Evolutionary conservation across 2,113 vertebrate species (phyloP), one percentile per base, ranked within the genome.

Genomic region (Gorsachius goisagi): DNA sequence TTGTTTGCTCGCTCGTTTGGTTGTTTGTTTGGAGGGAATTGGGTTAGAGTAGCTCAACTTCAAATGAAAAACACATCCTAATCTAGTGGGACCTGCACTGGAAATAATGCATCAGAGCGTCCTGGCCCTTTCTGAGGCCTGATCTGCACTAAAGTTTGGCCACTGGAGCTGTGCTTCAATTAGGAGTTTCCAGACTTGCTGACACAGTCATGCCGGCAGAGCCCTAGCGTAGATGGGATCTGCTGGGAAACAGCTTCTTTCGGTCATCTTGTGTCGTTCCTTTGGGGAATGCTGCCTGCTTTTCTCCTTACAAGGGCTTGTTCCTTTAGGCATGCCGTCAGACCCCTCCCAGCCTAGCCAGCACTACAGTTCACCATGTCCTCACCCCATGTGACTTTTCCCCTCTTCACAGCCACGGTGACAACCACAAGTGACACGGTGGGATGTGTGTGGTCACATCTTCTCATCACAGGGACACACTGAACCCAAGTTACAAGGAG

Each of bases 61-160:
- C 73, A 92, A 82, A 92, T 78, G 88, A 85, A 95, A 96, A 96
- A 84, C 92, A 96, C 55, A 66, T 72, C 77, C 68, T 86, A 76
- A 79, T 93, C 88, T 90, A 84, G 75, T 0, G 5, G 88, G 94
- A 96, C 78, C 78, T 93, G 78, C 55, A 27, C 53, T 96, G 89
- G 88, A 95, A 96, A 97, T 91, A 86, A 66, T 62, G 71, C 84
- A 93, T 93, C 88, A 94, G 80, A 75, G 30, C 0, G 8, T 85
- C 45, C 85, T 81, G 73, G 49, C 68, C 16, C 5, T 69, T 95
- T 89, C 37, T 35, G 66, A 76, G 45, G 55, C 77, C 74, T 55
- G 45, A 77, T 92, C 67, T 44, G 50, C 45, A 10, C 66, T 62
- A 0, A 85, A 90, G 69, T 83, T 89, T 93, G 92, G 68, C 92